Evolutionary conservation across 1,140 invertebrate genomes (phyloP).

Genomic region (Brachystomella parvula): DNA sequence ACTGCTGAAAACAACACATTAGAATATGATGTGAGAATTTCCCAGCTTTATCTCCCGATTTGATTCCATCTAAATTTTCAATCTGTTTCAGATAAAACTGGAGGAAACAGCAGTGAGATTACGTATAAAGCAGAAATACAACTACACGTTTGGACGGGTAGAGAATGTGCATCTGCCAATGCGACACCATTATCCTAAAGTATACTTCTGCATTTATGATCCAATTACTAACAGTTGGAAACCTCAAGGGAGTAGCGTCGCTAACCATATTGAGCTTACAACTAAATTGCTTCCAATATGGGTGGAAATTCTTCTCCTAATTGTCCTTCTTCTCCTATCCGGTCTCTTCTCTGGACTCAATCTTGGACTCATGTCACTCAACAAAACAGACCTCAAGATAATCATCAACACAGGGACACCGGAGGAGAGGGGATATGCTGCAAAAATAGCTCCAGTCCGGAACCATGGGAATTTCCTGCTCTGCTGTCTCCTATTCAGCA

Average conservation of each 20-base stretch:
- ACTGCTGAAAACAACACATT: background rate
- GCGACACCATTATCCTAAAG: slow-evolving; percentile 8
- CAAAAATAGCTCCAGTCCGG: slow-evolving; percentile 46
- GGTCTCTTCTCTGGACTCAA: slow-evolving; percentile 54
- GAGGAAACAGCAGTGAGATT: too few species aligned
- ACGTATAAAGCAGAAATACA: too few species aligned
- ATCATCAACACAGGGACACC: slow-evolving; percentile 43
- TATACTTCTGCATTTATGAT: slow-evolving; percentile 26
- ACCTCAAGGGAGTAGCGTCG: too few species aligned
- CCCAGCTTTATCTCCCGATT: too few species aligned
- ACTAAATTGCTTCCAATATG: slow-evolving; percentile 25
- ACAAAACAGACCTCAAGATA: slow-evolving; percentile 52
- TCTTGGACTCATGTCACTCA: slow-evolving; percentile 55
- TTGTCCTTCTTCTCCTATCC: slow-evolving; percentile 48
- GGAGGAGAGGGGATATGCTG: slow-evolving; percentile 45
- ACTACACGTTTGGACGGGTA: background rate
- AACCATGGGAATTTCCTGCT: slow-evolving; percentile 54
- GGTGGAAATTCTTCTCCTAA: slow-evolving; percentile 43
- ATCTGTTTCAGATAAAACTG: too few species aligned
- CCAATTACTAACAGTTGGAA: background rate
- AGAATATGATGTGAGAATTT: background rate
- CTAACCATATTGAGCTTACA: too few species aligned
- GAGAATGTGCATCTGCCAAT: slow-evolving; percentile 16
- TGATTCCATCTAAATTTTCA: too few species aligned
- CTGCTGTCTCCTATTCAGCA: slow-evolving; percentile 54